These are phyloP conservation scores for Naso thynnoides DNA, from an alignment of 2,797 vertebrate species.

Conservation along the genomic window DNA sequence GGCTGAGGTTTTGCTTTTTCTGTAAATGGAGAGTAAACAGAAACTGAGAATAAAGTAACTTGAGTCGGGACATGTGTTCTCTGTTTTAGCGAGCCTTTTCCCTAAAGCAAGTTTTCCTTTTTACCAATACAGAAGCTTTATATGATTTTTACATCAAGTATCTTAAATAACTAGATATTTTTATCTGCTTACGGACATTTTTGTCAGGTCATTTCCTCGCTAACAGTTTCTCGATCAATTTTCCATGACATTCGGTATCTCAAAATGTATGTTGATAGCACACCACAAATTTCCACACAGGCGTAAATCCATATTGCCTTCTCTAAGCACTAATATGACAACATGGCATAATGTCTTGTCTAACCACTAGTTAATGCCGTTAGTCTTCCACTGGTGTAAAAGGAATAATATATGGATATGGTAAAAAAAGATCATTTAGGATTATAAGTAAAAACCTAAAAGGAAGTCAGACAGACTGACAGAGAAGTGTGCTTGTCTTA, in stretches of 20 bases:
- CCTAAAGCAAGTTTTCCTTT: no score
- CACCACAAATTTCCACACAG: not conserved
- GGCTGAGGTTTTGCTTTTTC: conserved; percentile 67
- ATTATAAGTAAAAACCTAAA: not conserved
- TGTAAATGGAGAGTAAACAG: not conserved
- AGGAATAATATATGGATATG: no score
- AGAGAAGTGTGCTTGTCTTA: conserved; percentile 40
- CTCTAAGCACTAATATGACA: no score
- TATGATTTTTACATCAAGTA: no score
- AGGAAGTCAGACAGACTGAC: not conserved
- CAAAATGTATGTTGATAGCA: not conserved
- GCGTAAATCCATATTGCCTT: no score
- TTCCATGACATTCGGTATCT: not conserved
- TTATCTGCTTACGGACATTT: no score
- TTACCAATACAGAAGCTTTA: no score
- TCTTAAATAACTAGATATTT: no score
- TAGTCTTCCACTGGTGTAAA: not conserved
- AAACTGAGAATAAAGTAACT: not conserved
- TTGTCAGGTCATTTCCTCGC: not conserved
- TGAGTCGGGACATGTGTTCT: not conserved
- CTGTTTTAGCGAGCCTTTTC: not conserved
- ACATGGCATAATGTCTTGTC: no score
- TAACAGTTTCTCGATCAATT: no score
- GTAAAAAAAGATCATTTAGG: not conserved
- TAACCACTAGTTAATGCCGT: no score